A percentile compares a stretch with the other conserved stretches of the same genome.
Conservation (phyloP, 2,113 vertebrate genomes). For the Zootoca vivipara region DNA sequence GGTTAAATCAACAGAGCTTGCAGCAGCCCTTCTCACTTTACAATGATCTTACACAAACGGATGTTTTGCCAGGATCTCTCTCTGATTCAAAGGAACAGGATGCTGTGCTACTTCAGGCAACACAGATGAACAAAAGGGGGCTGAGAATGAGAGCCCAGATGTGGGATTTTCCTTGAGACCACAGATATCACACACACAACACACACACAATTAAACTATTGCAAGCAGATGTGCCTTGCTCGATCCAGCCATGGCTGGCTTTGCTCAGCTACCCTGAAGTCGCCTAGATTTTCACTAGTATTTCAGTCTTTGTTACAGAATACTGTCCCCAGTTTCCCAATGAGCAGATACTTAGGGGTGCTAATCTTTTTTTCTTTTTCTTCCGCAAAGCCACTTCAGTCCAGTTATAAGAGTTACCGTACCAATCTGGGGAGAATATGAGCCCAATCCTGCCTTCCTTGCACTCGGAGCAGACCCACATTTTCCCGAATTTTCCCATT, state of each 20-base stretch:
- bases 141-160: background rate
- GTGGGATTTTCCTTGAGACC: too few species aligned
- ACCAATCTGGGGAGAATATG: too few species aligned
- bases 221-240: background rate
- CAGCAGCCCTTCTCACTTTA: background rate
- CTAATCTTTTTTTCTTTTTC: background rate
- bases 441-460: too few species aligned
- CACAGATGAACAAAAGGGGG: constrained; percentile 24
- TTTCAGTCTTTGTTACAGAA: background rate
- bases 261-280: constrained; percentile 6
- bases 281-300: background rate
- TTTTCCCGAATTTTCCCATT: too few species aligned
- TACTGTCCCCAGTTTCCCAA: background rate
- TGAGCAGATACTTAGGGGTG: background rate
- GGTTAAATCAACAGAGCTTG: background rate
- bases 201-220: too few species aligned
- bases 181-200: too few species aligned
- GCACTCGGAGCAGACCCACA: too few species aligned
- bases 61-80: background rate
- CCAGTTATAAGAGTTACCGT: too few species aligned
- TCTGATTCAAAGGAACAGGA: constrained; percentile 17
- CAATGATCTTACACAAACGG: background rate
- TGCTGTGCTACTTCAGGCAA: background rate
- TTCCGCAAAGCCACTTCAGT: too few species aligned
- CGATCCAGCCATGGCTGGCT: background rate